Evolutionary conservation across 2,113 vertebrate species (phyloP), one percentile per base, ranked within the genome.

Genomic region (Hypanus sabinus): DNA sequence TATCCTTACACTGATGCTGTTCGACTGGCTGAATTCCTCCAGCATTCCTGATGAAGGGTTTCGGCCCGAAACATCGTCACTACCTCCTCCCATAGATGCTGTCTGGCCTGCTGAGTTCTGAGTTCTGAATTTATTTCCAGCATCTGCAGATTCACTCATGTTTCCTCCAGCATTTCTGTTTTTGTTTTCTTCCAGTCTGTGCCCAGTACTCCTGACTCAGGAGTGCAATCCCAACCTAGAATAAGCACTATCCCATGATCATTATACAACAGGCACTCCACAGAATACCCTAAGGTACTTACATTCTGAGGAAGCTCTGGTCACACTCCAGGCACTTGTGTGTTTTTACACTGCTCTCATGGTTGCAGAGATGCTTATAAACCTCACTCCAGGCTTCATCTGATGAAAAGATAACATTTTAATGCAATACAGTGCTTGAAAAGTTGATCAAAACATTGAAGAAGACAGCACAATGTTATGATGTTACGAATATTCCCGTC

Each of bases 301-400:
- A 94, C 60, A 33, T 94, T 94, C 62, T 55, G 36, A 71, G 94
- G 88, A 95, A 95, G 1, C 38, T 55, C 94, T 94, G 91, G 70
- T 94, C 92, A 94, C 60, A 95, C 30, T 94, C 92, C 81, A 57
- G 57, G 73, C 93, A 94, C 0, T 3, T 36, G 36, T 94, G 38
- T 70, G 93, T 77, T 60, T 94, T 94, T 30, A 93, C 90, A 90
- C 2, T 93, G 22, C 68, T 93, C 76, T 94, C 94, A 75, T 95
- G 88, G 62, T 22, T 96, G 57, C 24, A 12, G 30, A 96, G 94
- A 94, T 95, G 94, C 57, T 94, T 96, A 57, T 94, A 94, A 70
- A 96, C 85, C 14, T 95, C 95, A 22, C 94, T 95, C 94, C 94
- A 96, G 36, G 95, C 94, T 80, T 95, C 87, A 68, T 95, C 94